Evolutionary conservation across 35 echinoderm and acorn worm genomes (phyloP).

Genomic region (Holothuria glaberrima): DNA sequence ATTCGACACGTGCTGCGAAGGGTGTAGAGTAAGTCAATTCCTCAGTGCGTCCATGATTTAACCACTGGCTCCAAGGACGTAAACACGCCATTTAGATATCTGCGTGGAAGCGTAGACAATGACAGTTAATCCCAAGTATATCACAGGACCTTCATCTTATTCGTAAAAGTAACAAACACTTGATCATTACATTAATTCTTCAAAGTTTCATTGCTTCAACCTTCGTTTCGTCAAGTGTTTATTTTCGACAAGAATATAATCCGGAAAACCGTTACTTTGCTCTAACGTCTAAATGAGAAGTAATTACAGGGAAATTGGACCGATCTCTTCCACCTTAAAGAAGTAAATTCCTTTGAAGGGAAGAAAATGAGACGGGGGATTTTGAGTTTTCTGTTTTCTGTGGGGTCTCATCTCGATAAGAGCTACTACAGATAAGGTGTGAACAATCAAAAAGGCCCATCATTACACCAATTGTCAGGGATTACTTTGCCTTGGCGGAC

Average conservation of each 20-base stretch:
- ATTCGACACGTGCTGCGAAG: too few relatives aligned
- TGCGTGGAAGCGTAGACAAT: too few relatives aligned
- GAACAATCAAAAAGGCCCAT: slow-evolving; percentile 6
- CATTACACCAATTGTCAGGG: slow-evolving; percentile 9
- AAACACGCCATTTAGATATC: too few relatives aligned
- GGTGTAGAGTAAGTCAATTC: too few relatives aligned
- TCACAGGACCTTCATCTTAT: too few relatives aligned
- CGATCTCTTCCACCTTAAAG: background rate
- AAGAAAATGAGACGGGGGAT: background rate
- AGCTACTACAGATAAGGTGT: slow-evolving; percentile 11
- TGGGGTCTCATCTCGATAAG: background rate
- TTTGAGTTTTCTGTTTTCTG: background rate
- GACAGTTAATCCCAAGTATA: too few relatives aligned
- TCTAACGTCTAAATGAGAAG: background rate
- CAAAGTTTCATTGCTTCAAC: background rate
- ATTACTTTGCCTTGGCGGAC: background rate
- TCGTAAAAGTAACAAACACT: slow-evolving; percentile 42
- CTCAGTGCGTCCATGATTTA: too few relatives aligned
- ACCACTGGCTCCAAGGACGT: too few relatives aligned
- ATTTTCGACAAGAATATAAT: slow-evolving; percentile 29
- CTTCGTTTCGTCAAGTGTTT: slow-evolving; percentile 20
- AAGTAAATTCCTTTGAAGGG: slow-evolving; percentile 31
- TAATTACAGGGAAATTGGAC: slow-evolving; percentile 20
- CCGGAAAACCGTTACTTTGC: slow-evolving; percentile 35
- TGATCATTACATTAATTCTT: background rate